phyloP scores from a whole-genome alignment of 2,797 vertebrate species.

The Menidia menidia region DNA sequence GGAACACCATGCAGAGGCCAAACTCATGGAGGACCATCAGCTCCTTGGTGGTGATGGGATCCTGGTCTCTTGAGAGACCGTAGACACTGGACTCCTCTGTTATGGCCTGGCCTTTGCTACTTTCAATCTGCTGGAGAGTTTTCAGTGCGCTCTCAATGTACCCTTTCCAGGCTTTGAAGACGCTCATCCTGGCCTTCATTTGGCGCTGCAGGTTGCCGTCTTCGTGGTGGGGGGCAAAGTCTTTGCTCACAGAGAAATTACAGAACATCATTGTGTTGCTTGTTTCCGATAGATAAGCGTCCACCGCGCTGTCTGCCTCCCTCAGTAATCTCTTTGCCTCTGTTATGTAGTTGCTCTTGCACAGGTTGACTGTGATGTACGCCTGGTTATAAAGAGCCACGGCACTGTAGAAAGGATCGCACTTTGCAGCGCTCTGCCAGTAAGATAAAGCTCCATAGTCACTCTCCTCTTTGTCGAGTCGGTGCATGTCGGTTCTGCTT shows the following conservation, averaged over 20 bases:
- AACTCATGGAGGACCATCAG: neutral
- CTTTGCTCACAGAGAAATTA: neutral
- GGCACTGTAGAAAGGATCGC: conserved; percentile 4
- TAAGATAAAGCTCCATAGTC: conserved; percentile 24
- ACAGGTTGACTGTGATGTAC: conserved; percentile 27
- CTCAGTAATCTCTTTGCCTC: neutral
- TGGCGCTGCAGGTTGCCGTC: conserved; percentile 21
- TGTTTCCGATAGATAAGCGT: conserved; percentile 27
- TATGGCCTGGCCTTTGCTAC: accelerated
- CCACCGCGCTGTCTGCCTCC: conserved; percentile 7
- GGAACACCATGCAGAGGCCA: conserved; percentile 1
- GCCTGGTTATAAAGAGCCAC: conserved; percentile 35
- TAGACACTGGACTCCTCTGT: conserved; percentile 20
- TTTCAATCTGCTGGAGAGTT: neutral
- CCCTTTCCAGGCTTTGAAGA: conserved; percentile 22
- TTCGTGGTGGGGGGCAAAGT: conserved; percentile 18
- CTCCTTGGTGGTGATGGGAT: conserved; percentile 11
- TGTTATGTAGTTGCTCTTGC: neutral
- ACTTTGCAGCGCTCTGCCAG: conserved; percentile 9
- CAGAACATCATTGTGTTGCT: conserved; percentile 27
- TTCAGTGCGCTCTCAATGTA: conserved; percentile 11
- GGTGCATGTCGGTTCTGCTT: conserved; percentile 12
- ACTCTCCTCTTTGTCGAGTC: neutral
- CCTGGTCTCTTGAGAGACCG: conserved; percentile 13
- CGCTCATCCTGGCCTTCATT: conserved; percentile 16